These are phyloP conservation scores for Salarias fasciatus DNA, from an alignment of 2,797 vertebrate species.

Conservation along the genomic window DNA sequence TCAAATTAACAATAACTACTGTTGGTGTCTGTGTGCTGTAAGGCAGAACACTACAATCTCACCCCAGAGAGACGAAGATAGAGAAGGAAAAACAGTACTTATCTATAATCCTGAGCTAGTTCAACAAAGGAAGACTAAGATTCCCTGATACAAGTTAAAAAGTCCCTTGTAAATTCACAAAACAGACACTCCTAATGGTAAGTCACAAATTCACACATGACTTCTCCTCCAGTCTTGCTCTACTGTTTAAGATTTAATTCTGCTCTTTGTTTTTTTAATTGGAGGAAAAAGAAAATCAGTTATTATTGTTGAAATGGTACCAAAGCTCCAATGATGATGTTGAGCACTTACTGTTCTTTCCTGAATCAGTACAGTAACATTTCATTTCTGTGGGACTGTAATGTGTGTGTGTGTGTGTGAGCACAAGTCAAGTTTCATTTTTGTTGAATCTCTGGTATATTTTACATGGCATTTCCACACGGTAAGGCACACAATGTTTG, in stretches of 20 bases:
- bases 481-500: conserved; percentile 75
- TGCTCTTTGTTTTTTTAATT: too few species aligned
- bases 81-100: conserved; percentile 60
- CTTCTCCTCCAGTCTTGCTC: conserved; percentile 39
- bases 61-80: conserved; percentile 42
- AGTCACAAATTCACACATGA: conserved; percentile 34
- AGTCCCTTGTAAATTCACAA: conserved; percentile 75
- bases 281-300: conserved; percentile 31
- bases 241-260: conserved; percentile 32
- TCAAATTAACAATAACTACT: conserved; percentile 38
- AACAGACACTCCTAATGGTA: conserved; percentile 57
- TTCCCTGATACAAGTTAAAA: conserved; percentile 81
- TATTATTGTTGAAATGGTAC: conserved; percentile 10
- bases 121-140: conserved; percentile 80
- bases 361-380: conserved; percentile 23
- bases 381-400: conserved; percentile 32
- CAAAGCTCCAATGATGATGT: conserved; percentile 14
- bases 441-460: conserved; percentile 40
- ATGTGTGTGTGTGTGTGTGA: conserved; percentile 29
- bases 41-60: conserved; percentile 55
- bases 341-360: conserved; percentile 15
- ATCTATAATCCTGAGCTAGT: conserved; percentile 81
- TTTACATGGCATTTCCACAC: conserved; percentile 54
- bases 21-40: conserved; percentile 51
- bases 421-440: conserved; percentile 31